A percentile compares a stretch with the other conserved stretches of the same genome.
Conservation (phyloP, 2,113 vertebrate species). For the Pterocles orientalis region DNA sequence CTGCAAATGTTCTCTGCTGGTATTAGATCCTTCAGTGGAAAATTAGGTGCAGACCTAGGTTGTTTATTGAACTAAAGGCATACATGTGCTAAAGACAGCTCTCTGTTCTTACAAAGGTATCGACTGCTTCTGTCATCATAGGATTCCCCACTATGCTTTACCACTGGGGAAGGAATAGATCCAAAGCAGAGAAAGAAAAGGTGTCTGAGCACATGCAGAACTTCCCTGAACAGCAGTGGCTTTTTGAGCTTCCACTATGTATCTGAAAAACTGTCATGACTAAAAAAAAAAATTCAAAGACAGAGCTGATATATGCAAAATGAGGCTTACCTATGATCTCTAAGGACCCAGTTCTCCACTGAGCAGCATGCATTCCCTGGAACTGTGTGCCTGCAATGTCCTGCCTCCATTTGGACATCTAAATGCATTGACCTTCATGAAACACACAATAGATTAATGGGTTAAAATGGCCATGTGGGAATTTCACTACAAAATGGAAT, state of each 20-base stretch:
- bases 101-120: conserved; percentile 53
- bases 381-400: not conserved
- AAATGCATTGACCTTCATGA: not conserved
- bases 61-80: conserved; percentile 64
- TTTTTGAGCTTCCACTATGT: conserved; percentile 29
- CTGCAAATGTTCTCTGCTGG: conserved; percentile 24
- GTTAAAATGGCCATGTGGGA: not conserved
- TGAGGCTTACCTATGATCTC: conserved; percentile 2
- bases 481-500: not conserved
- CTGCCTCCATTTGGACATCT: not conserved
- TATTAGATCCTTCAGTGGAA: conserved; percentile 19
- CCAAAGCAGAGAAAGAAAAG: conserved; percentile 48
- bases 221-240: conserved; percentile 51
- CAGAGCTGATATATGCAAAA: conserved; percentile 15
- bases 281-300: not conserved
- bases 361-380: not conserved
- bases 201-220: conserved; percentile 27
- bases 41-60: conserved; percentile 38
- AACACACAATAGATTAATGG: not conserved
- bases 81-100: not conserved
- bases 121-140: conserved; percentile 43
- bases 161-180: conserved; percentile 53
- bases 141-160: conserved; percentile 37
- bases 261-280: conserved; percentile 10
- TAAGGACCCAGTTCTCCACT: not conserved